phyloP scores from a whole-genome alignment of 2,797 vertebrate genomes.

The Hemitrygon akajei region DNA sequence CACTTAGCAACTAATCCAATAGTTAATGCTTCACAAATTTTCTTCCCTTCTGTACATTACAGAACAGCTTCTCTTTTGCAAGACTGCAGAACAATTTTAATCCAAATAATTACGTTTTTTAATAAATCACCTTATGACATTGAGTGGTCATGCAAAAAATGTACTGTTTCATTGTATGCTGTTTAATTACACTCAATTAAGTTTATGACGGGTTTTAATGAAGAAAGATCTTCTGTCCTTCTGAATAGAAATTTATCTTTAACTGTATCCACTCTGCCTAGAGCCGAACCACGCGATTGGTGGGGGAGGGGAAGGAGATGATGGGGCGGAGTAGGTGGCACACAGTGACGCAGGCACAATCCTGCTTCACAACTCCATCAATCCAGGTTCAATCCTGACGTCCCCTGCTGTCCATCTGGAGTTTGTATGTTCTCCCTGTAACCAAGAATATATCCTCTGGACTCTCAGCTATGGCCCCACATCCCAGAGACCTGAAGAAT shows the following conservation, averaged over 20 bases:
- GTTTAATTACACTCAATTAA: background rate
- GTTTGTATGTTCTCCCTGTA: no score
- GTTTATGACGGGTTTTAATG: background rate
- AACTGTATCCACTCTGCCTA: background rate
- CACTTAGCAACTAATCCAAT: background rate
- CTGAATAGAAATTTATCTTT: background rate
- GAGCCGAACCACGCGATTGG: no score
- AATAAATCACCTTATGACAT: background rate
- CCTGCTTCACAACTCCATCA: no score
- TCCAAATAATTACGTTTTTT: background rate
- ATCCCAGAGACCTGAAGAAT: no score
- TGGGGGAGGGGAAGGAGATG: no score
- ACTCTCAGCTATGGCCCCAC: no score
- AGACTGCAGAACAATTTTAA: background rate
- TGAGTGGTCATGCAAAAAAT: background rate
- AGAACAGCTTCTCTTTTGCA: background rate
- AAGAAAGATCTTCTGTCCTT: background rate
- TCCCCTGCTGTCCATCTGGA: no score
- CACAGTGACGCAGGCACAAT: no score
- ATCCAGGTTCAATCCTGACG: no score
- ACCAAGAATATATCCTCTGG: no score
- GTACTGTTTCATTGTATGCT: background rate
- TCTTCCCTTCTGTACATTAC: background rate
- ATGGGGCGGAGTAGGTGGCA: no score
- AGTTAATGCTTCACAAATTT: background rate